Evolutionary conservation across 2,797 vertebrate genomes (phyloP).

Genomic region (Lepilemur septentrionalis): DNA sequence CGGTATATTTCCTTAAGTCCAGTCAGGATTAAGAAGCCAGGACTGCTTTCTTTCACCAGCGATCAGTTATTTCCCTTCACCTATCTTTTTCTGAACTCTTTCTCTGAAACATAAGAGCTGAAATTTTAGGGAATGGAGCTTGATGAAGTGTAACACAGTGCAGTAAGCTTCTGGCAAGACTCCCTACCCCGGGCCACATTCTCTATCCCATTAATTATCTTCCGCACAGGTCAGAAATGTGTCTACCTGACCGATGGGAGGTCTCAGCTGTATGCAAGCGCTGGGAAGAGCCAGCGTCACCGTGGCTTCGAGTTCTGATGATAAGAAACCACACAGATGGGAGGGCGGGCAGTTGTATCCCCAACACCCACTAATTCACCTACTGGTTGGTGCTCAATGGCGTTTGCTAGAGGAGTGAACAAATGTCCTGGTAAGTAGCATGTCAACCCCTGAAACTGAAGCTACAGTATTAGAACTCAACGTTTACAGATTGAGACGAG

Average conservation of each 20-base stretch:
- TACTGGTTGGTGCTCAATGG: background rate
- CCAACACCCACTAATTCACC: background rate
- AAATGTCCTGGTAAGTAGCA: background rate
- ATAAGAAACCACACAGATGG: background rate
- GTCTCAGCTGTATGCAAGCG: background rate
- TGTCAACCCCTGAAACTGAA: background rate
- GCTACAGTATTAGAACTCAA: background rate
- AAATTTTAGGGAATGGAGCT: conserved; percentile 16
- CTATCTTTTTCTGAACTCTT: background rate
- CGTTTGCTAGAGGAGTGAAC: background rate
- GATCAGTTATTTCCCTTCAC: background rate
- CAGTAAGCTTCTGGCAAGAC: background rate
- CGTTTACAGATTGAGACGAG: background rate
- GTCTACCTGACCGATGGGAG: background rate
- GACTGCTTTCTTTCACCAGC: background rate
- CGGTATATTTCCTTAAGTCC: background rate
- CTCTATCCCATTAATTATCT: background rate
- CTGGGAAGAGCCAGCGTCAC: background rate
- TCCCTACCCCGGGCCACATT: background rate
- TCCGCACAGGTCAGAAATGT: background rate
- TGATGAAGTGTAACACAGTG: background rate
- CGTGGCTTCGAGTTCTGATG: background rate
- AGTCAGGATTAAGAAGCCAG: background rate
- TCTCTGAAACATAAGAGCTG: background rate
- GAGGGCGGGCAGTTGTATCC: background rate